These are phyloP conservation scores for Pungitius pungitius DNA, from an alignment of 2,113 vertebrate genomes.

Conservation along the genomic window DNA sequence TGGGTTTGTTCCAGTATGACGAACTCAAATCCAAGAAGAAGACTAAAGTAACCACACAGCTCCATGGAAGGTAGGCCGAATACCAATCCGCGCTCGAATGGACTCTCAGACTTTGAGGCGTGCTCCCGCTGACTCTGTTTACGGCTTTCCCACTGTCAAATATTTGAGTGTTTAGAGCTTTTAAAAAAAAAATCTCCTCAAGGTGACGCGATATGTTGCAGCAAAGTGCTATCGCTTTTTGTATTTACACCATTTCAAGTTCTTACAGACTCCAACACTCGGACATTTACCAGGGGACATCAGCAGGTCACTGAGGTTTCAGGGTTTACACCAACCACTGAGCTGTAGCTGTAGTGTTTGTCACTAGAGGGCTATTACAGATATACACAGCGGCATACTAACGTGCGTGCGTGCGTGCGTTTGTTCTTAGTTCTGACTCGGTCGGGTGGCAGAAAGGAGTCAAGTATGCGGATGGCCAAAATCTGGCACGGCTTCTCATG, in stretches of 20 bases:
- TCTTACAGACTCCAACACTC: no score
- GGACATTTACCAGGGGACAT: no score
- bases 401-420: background rate
- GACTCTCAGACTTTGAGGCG: no score
- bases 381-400: background rate
- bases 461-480: constrained; percentile 91
- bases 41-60: constrained; percentile 78
- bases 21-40: constrained; percentile 94
- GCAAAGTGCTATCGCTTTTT: no score
- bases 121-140: no score
- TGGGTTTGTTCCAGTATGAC: constrained; percentile 92
- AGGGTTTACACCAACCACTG: background rate
- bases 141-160: no score
- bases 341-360: background rate
- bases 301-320: no score
- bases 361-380: background rate
- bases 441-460: constrained; percentile 89
- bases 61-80: constrained; percentile 85
- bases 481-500: constrained; percentile 92
- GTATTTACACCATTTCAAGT: no score
- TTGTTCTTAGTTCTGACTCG: constrained; percentile 76
- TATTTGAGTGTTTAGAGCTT: no score
- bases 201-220: no score
- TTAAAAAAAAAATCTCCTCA: no score
- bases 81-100: no score